phyloP scores from a whole-genome alignment of 2,888 invertebrate genomes.

The Panzeria rudis region DNA sequence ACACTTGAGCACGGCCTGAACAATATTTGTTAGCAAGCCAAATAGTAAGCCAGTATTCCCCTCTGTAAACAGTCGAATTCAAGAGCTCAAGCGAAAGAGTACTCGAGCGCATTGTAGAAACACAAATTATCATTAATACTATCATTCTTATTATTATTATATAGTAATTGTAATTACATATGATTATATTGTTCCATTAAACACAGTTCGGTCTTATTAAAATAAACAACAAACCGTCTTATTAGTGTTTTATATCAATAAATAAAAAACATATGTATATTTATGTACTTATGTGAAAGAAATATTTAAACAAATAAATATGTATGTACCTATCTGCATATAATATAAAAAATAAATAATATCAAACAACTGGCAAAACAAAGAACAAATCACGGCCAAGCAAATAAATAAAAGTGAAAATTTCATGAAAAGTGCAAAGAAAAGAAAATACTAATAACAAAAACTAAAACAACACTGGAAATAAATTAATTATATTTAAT shows the following conservation, averaged over 20 bases:
- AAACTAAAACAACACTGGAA: slow-evolving; percentile 28
- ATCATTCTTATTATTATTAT: slow-evolving; percentile 55
- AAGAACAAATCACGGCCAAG: slow-evolving; percentile 54
- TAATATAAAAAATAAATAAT: slow-evolving; percentile 34
- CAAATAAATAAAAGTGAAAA: slow-evolving; percentile 48
- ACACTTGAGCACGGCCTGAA: slow-evolving; percentile 83
- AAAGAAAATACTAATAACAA: slow-evolving; percentile 5
- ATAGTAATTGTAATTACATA: slow-evolving; percentile 58
- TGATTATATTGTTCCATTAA: slow-evolving; percentile 61
- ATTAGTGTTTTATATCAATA: slow-evolving; percentile 67
- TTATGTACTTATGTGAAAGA: slow-evolving; percentile 39
- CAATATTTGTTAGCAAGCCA: slow-evolving; percentile 84
- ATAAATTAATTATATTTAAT: slow-evolving; percentile 1
- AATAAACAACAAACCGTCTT: slow-evolving; percentile 69
- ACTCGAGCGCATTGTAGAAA: slow-evolving; percentile 82
- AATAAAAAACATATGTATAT: slow-evolving; percentile 19
- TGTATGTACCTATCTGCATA: not conserved
- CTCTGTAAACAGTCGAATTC: slow-evolving; percentile 85
- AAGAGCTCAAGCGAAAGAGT: slow-evolving; percentile 84
- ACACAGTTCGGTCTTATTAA: slow-evolving; percentile 66
- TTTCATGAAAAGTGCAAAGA: slow-evolving; percentile 26
- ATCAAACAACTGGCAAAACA: slow-evolving; percentile 36
- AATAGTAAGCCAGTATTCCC: slow-evolving; percentile 84
- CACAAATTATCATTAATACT: slow-evolving; percentile 65
- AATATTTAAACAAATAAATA: slow-evolving; percentile 67